Percentiles rank a stretch among this genome's conserved stretches.
Evolutionary conservation across 2,888 invertebrate species (phyloP).

Genomic region (Lycophotia porphyrea): DNA sequence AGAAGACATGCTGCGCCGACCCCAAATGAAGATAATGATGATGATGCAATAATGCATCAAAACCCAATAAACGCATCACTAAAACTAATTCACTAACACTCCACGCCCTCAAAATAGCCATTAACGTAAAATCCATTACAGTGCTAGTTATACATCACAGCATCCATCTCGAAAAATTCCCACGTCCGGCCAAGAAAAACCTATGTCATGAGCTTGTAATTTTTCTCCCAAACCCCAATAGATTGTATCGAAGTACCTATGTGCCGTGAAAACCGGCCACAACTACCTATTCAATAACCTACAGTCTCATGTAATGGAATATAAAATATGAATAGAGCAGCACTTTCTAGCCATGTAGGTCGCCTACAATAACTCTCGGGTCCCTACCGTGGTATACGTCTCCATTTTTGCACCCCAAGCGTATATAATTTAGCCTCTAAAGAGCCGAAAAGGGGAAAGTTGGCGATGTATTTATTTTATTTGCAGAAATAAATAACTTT

Average conservation of each 20-base stretch:
- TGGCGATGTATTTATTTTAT: slow-evolving; percentile 85
- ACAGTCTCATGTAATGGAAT: slow-evolving; percentile 77
- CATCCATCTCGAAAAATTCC: slow-evolving; percentile 50
- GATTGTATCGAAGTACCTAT: slow-evolving; percentile 73
- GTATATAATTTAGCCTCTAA: slow-evolving; percentile 88
- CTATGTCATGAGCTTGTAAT: slow-evolving; percentile 79
- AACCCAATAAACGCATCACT: slow-evolving; percentile 4
- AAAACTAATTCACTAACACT: slow-evolving; percentile 11
- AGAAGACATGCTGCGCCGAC: too few relatives aligned
- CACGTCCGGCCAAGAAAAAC: slow-evolving; percentile 66
- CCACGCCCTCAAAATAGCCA: slow-evolving; percentile 23
- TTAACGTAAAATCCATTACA: slow-evolving; percentile 59
- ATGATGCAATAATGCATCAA: too few relatives aligned
- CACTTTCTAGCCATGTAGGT: slow-evolving; percentile 76
- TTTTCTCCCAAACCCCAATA: slow-evolving; percentile 75
- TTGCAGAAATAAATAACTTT: slow-evolving; percentile 78
- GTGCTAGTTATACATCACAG: slow-evolving; percentile 61
- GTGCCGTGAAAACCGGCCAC: slow-evolving; percentile 71
- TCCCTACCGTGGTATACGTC: slow-evolving; percentile 87
- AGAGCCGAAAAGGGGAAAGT: slow-evolving; percentile 85
- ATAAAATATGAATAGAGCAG: slow-evolving; percentile 85
- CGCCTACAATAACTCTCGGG: slow-evolving; percentile 80
- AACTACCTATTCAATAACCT: slow-evolving; percentile 77
- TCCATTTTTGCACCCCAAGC: slow-evolving; percentile 86
- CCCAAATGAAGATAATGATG: too few relatives aligned